Percentiles rank a stretch among this genome's conserved stretches.
Evolutionary conservation across 2,888 invertebrate genomes (phyloP).

Genomic region (Terebella lapidaria): DNA sequence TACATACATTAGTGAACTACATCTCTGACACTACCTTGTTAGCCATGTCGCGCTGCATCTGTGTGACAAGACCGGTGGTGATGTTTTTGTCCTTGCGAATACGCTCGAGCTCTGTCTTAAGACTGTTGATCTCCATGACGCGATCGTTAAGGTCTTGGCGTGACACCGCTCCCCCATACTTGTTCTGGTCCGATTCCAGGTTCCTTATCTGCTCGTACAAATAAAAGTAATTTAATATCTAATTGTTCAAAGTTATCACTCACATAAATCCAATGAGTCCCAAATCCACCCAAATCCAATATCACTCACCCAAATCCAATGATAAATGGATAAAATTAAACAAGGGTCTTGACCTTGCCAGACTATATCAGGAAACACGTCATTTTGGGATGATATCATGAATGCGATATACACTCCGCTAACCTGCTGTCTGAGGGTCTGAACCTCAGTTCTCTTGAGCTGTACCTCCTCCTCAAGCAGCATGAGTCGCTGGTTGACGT

Average conservation of each 20-base stretch:
- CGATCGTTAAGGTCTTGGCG: constrained; percentile 21
- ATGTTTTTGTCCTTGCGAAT: constrained; percentile 50
- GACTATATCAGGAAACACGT: too few species aligned
- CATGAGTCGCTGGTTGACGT: constrained; percentile 34
- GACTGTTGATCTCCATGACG: constrained; percentile 32
- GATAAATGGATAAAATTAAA: too few species aligned
- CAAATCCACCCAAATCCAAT: too few species aligned
- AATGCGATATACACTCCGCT: too few species aligned
- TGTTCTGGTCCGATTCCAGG: too few species aligned
- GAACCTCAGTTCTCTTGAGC: constrained; percentile 39
- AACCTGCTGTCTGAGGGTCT: constrained; percentile 43
- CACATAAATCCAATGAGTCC: too few species aligned
- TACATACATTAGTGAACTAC: background rate
- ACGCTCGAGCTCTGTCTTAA: constrained; percentile 45
- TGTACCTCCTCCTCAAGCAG: constrained; percentile 43
- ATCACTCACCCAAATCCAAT: too few species aligned
- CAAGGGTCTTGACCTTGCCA: too few species aligned
- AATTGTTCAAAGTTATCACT: too few species aligned
- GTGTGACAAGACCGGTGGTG: constrained; percentile 50
- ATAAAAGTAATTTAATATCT: background rate
- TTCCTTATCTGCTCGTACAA: background rate
- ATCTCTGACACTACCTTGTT: constrained; percentile 37
- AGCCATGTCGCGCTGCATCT: constrained; percentile 52
- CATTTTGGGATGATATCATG: too few species aligned
- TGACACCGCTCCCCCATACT: background rate